phyloP scores from a whole-genome alignment of 1,140 invertebrate genomes.

The Chlorops oryzae region DNA sequence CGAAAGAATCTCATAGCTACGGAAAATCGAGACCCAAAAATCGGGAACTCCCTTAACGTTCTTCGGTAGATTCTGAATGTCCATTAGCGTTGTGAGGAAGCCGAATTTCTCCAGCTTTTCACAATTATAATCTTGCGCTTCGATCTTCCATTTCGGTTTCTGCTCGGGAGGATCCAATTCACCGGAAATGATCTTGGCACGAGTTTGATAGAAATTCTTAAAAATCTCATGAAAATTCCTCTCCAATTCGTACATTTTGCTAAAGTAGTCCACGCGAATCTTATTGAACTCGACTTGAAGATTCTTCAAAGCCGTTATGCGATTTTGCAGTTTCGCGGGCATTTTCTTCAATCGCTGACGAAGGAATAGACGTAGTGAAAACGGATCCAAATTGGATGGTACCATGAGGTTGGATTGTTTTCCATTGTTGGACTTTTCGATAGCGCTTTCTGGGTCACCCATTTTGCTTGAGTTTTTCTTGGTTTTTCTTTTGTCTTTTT shows the following conservation, averaged over 20 bases:
- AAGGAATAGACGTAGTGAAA: constrained; percentile 23
- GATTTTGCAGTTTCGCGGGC: constrained; percentile 69
- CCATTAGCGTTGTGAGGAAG: constrained; percentile 20
- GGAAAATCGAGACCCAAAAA: constrained; percentile 96
- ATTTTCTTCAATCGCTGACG: constrained; percentile 51
- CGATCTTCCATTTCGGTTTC: constrained; percentile 67
- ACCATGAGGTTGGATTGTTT: too few relatives aligned
- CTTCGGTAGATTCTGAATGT: constrained; percentile 29
- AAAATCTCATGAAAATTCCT: constrained; percentile 82
- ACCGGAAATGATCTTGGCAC: constrained; percentile 71
- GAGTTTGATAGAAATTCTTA: constrained; percentile 71
- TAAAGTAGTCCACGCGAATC: constrained; percentile 89
- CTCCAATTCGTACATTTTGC: constrained; percentile 89
- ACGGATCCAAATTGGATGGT: constrained; percentile 25
- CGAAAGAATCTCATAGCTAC: constrained; percentile 79
- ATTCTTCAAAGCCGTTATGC: constrained; percentile 87
- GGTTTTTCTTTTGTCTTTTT: background rate
- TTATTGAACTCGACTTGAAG: constrained; percentile 81
- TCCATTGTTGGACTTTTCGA: too few relatives aligned
- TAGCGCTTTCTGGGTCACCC: background rate
- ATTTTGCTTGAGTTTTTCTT: background rate
- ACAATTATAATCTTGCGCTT: constrained; percentile 55
- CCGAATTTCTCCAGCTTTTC: constrained; percentile 46
- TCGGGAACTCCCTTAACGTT: constrained; percentile 82
- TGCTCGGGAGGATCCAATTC: constrained; percentile 81